Conservation (phyloP, 37 sponge, comb jelly and placozoan genomes). For the Diacarnus erythraeanus region DNA sequence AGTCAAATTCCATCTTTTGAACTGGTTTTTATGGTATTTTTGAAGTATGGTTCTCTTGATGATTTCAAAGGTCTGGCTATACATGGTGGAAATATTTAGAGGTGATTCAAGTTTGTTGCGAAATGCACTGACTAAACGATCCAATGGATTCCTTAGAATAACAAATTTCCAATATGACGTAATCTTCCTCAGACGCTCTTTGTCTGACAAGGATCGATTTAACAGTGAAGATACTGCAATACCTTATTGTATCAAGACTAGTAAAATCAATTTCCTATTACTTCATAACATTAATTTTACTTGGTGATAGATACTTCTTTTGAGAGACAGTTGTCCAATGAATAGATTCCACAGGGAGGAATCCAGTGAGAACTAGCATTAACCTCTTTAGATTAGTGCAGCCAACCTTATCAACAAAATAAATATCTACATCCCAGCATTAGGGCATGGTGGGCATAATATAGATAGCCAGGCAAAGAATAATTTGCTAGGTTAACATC, state of each 20-base stretch:
- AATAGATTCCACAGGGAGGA: not conserved
- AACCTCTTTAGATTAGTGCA: not conserved
- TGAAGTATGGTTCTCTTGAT: not conserved
- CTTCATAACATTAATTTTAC: no score
- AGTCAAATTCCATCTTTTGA: not conserved
- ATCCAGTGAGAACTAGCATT: not conserved
- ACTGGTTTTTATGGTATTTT: not conserved
- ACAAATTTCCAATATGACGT: slow-evolving; percentile 51
- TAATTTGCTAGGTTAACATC: no score
- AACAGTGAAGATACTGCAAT: slow-evolving; percentile 30
- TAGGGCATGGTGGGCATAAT: no score
- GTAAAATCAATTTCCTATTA: no score
- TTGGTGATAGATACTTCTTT: not conserved
- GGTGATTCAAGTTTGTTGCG: slow-evolving; percentile 37
- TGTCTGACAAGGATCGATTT: slow-evolving; percentile 26
- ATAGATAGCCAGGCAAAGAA: no score
- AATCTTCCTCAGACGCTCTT: not conserved
- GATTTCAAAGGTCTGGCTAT: not conserved
- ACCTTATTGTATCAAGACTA: no score
- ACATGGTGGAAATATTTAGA: not conserved
- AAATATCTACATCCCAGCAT: no score
- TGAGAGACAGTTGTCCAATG: not conserved
- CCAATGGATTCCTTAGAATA: slow-evolving; percentile 62
- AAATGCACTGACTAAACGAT: slow-evolving; percentile 48
- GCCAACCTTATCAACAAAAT: no score